phyloP scores from a whole-genome alignment of 2,113 vertebrate species.

The Microcebus ravelobensis region DNA sequence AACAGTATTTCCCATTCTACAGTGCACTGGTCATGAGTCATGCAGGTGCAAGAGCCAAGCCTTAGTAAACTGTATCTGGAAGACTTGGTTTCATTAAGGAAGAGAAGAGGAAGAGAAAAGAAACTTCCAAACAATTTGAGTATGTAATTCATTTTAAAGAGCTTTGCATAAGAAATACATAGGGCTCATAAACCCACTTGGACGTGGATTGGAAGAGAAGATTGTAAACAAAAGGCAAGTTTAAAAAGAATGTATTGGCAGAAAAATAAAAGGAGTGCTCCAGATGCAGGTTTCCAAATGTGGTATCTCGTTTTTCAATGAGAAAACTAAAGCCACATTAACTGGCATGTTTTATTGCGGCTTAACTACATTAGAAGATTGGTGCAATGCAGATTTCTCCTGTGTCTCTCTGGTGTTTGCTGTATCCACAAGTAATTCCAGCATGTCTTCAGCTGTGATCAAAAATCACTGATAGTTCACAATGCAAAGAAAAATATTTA shows the following conservation, averaged over 20 bases:
- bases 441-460: background rate
- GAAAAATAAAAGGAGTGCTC: background rate
- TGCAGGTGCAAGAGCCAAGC: background rate
- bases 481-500: background rate
- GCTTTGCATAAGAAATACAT: background rate
- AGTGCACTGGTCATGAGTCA: background rate
- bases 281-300: background rate
- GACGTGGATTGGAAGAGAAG: background rate
- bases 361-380: background rate
- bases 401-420: background rate
- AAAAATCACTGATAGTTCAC: background rate
- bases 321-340: background rate
- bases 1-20: background rate
- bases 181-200: background rate
- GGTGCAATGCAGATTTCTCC: background rate
- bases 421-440: background rate
- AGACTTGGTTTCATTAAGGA: background rate
- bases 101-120: background rate
- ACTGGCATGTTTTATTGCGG: background rate
- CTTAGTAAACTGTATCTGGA: background rate
- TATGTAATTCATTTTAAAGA: background rate
- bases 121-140: background rate
- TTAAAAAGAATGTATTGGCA: background rate
- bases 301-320: background rate
- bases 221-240: background rate